Evolutionary conservation across 2,888 invertebrate species (phyloP).

Genomic region (Cosmopolites sordidus): DNA sequence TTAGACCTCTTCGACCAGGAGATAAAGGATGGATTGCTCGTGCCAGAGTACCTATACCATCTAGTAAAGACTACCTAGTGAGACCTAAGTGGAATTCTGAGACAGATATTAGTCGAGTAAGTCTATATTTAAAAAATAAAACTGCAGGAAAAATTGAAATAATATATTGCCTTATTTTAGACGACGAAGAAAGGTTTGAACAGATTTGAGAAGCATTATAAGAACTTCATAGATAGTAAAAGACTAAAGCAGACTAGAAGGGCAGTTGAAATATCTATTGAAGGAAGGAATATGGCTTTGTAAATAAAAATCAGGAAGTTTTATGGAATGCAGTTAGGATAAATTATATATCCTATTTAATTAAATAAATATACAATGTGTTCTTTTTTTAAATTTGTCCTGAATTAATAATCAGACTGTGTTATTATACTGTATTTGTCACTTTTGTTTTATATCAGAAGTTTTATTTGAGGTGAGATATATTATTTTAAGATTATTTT

Average conservation of each 20-base stretch:
- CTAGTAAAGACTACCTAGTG: conserved; percentile 94
- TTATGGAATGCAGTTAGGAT: neutral
- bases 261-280: conserved; percentile 93
- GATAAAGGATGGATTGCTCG: conserved; percentile 93
- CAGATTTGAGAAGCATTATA: conserved; percentile 88
- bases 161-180: conserved; percentile 48
- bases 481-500: neutral
- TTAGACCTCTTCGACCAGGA: conserved; percentile 77
- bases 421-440: no score
- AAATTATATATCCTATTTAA: neutral
- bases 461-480: conserved; percentile 1
- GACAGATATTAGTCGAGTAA: conserved; percentile 75
- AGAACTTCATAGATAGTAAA: conserved; percentile 83
- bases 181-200: conserved; percentile 78
- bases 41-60: conserved; percentile 91
- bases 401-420: no score
- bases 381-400: no score
- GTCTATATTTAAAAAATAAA: no score
- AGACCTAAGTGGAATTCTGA: conserved; percentile 90
- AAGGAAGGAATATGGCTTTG: conserved; percentile 93
- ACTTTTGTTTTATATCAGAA: no score
- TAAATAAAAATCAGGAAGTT: conserved; percentile 48
- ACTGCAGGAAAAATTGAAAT: no score
- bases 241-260: conserved; percentile 71
- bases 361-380: no score